Conservation (phyloP, 2,797 vertebrate species). For the Sebastes diaconus region DNA sequence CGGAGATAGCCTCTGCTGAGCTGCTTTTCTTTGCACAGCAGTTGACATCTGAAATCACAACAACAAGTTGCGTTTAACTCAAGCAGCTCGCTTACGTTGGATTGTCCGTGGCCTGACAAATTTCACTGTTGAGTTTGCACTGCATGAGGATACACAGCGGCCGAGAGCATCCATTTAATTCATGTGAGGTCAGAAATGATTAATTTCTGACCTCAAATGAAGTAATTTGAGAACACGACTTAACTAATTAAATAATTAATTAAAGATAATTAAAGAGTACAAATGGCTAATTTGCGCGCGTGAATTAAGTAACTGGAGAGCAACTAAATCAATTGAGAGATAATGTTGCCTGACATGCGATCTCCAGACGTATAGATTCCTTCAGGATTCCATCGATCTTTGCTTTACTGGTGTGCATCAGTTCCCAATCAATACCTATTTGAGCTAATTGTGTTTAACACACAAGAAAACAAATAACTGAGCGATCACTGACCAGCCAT, state of each 20-base stretch:
- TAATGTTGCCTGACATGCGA: background rate
- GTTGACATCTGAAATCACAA: background rate
- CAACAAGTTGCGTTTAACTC: background rate
- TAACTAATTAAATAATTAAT: background rate
- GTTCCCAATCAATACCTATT: slow-evolving; percentile 6
- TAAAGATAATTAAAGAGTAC: too few species aligned
- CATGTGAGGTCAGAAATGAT: background rate
- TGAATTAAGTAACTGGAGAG: background rate
- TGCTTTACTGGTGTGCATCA: background rate
- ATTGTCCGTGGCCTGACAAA: background rate
- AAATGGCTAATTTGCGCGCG: background rate
- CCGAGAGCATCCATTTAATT: background rate
- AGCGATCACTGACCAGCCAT: background rate
- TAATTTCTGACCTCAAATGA: background rate
- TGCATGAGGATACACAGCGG: too few species aligned
- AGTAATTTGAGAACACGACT: background rate
- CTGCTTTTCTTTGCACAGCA: background rate
- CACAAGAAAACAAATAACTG: background rate
- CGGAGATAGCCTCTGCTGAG: background rate
- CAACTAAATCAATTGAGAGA: background rate
- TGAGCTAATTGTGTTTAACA: slow-evolving; percentile 5
- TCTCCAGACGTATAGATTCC: background rate
- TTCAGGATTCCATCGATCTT: background rate
- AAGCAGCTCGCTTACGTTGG: background rate
- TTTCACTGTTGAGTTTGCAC: background rate